Evolutionary conservation across 2,113 vertebrate genomes (phyloP), one percentile per base, ranked within the genome.

Genomic region (Petaurus breviceps): DNA sequence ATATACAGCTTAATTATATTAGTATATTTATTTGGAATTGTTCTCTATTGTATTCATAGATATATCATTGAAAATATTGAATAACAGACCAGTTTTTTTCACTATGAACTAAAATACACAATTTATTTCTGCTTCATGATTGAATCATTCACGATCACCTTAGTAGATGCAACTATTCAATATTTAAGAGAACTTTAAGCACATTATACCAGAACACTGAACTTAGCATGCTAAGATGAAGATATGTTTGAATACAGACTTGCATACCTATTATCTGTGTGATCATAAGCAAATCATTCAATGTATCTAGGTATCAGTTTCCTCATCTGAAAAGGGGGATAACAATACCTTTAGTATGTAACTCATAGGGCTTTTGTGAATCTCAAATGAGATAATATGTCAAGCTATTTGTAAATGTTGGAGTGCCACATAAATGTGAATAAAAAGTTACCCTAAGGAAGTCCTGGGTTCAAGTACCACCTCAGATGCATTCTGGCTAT

Each of bases 131-230:
- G 28, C 53, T 92, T 50, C 43, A 54, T 95, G 11, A 10, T 50
- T 55, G 68, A 84, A 54, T 93, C 90, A 84, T 91, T 96, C 25
- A 57, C 94, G 37, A 91, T 90, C 90, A 93, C 91, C 23, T 51
- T 52, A 91, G 61, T 37, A 90, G 43, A 92, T 91, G 52, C 47
- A 90, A 37, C 19, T 96, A 16, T 43, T 94, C 68, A 77, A 8
- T n/a, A 77, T 19, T 22, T 77, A 77, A 31, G 28, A 77, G 2
- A 61, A 11, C 28, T 61, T 61, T 31, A 9, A 61, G 14, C 3
- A 77, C 14, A 19, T 77, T 3, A 77, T 77, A 77, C 14, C 14
- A 77, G 4, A n/a, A 77, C 68, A 77, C n/a, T 77, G 14, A 77
- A 16, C 37, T n/a, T 68, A n/a, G 31, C 3, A n/a, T 19, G 31